A percentile compares a stretch with the other conserved stretches of the same genome.
Evolutionary conservation across 2,113 vertebrate species (phyloP).

Genomic region (Chitala chitala): DNA sequence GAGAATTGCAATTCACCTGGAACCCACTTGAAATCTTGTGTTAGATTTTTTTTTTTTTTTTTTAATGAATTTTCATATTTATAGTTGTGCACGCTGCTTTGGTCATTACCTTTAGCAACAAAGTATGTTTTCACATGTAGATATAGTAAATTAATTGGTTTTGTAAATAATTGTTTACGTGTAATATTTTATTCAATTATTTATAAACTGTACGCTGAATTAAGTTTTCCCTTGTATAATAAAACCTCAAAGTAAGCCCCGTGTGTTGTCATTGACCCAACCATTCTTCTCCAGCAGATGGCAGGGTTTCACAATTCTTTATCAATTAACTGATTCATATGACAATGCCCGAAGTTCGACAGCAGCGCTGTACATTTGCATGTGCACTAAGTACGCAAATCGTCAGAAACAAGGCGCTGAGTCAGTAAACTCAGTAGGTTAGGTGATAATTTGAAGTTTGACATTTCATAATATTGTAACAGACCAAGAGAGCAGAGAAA

Average conservation of each 20-base stretch:
- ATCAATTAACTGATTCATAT: background rate
- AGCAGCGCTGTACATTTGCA: too few species aligned
- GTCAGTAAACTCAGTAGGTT: too few species aligned
- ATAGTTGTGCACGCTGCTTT: background rate
- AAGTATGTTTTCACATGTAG: conserved; percentile 46
- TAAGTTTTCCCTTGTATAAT: conserved; percentile 36
- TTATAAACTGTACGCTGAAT: conserved; percentile 35
- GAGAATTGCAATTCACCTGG: conserved; percentile 49
- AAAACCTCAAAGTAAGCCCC: conserved; percentile 28
- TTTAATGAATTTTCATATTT: background rate
- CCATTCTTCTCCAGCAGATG: conserved; percentile 37
- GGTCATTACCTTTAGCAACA: too few species aligned
- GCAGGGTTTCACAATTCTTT: conserved; percentile 28
- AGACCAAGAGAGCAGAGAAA: too few species aligned
- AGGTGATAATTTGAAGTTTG: too few species aligned
- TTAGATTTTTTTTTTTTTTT: too few species aligned
- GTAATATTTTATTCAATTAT: conserved; percentile 31
- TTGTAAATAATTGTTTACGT: conserved; percentile 43
- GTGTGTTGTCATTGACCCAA: background rate
- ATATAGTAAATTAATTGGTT: conserved; percentile 29
- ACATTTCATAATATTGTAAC: too few species aligned
- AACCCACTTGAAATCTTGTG: conserved; percentile 60
- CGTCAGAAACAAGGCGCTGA: too few species aligned
- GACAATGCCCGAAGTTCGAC: too few species aligned
- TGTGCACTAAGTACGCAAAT: too few species aligned